Conservation (phyloP, 92 coral and sea anemone genomes). For the Palythoa heliodiscus region DNA sequence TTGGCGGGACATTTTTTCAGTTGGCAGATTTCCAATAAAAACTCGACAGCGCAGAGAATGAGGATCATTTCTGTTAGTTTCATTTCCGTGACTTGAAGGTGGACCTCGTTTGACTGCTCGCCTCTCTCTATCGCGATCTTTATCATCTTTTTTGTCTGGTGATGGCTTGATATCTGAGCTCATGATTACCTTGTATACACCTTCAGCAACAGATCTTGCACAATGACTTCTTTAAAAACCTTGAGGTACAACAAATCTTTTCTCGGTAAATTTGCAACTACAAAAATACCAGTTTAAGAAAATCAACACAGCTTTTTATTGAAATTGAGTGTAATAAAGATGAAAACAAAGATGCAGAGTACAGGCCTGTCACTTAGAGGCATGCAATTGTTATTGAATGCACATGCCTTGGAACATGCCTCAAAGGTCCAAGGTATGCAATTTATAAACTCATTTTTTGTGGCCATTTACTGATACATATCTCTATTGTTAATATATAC, state of each 20-base stretch:
- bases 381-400: too few species aligned
- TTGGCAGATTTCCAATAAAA: constrained; percentile 87
- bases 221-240: neutral
- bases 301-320: too few species aligned
- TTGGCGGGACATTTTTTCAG: constrained; percentile 76
- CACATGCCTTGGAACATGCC: too few species aligned
- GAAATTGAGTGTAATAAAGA: too few species aligned
- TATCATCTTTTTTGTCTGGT: constrained; percentile 35
- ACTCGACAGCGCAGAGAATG: constrained; percentile 93
- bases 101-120: neutral
- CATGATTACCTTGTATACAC: constrained; percentile 6
- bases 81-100: constrained; percentile 26
- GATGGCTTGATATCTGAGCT: constrained; percentile 27
- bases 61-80: constrained; percentile 90
- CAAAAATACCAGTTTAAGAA: too few species aligned
- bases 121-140: constrained; percentile 31
- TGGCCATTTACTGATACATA: too few species aligned
- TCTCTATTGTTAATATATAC: too few species aligned
- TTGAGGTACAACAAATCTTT: neutral
- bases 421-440: too few species aligned
- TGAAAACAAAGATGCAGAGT: too few species aligned
- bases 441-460: too few species aligned
- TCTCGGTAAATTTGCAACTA: neutral
- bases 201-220: neutral
- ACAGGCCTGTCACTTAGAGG: too few species aligned